Percentiles rank a stretch among this genome's conserved stretches.
Evolutionary conservation across 2,113 vertebrate genomes (phyloP).

Genomic region (Tyrannus savana): DNA sequence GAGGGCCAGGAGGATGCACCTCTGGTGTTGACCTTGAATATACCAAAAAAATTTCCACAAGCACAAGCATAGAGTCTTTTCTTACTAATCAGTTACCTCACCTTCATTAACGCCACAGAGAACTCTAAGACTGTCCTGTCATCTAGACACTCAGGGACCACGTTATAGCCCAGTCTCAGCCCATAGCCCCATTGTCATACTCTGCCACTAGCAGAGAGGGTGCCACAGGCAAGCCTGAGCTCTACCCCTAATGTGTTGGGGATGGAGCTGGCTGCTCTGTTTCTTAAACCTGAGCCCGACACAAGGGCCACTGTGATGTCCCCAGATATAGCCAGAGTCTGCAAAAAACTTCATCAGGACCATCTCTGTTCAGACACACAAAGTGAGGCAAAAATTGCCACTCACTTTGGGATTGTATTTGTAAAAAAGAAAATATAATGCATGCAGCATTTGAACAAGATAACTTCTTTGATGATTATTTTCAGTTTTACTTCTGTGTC

Average conservation of each 20-base stretch:
- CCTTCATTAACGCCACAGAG: not conserved
- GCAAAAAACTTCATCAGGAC: too few species aligned
- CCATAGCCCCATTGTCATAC: not conserved
- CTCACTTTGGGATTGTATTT: not conserved
- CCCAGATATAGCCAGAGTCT: not conserved
- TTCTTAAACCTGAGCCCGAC: not conserved
- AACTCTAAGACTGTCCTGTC: rapidly evolving
- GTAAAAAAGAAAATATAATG: not conserved
- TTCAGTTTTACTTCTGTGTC: not conserved
- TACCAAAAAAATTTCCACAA: not conserved
- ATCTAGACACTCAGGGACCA: rapidly evolving
- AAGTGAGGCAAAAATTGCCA: not conserved
- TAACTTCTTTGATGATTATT: not conserved
- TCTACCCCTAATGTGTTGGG: rapidly evolving
- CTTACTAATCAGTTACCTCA: not conserved
- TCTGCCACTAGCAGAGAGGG: rapidly evolving
- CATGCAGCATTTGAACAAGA: not conserved
- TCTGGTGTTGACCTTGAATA: not conserved
- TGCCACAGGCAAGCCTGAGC: not conserved
- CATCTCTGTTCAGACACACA: too few species aligned
- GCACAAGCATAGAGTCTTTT: not conserved
- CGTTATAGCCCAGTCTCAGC: not conserved
- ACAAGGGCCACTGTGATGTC: rapidly evolving
- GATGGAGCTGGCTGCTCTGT: not conserved
- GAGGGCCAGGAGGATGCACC: not conserved